Evolutionary conservation across 2,113 vertebrate genomes (phyloP).

Genomic region (Cyprinodon brontotheroides): DNA sequence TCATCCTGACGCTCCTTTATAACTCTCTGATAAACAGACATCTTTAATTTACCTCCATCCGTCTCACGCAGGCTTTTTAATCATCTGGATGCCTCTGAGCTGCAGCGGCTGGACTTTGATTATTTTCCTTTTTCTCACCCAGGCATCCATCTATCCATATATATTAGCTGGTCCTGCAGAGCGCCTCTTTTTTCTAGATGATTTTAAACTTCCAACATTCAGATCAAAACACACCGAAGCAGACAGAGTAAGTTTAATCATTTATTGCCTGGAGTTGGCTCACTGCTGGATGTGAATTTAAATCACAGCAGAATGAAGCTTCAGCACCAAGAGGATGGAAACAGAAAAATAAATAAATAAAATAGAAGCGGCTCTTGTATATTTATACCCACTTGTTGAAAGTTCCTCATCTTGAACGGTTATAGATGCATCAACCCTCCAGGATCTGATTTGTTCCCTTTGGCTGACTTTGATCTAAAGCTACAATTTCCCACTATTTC

Average conservation of each 20-base stretch:
- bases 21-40: neutral
- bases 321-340: too few relatives aligned
- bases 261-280: neutral
- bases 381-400: too few relatives aligned
- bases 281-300: neutral
- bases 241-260: too few relatives aligned
- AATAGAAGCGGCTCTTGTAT: too few relatives aligned
- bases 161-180: neutral
- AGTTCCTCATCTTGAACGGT: too few relatives aligned
- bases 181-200: neutral
- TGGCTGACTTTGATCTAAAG: neutral
- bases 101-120: conserved; percentile 3
- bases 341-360: too few relatives aligned
- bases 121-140: neutral
- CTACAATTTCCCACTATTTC: neutral
- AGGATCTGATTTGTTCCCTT: too few relatives aligned
- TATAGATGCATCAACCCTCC: too few relatives aligned
- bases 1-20: neutral
- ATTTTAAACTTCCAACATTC: neutral
- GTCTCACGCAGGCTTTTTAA: neutral
- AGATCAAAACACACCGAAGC: neutral
- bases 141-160: neutral
- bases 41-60: conserved; percentile 3
- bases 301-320: too few relatives aligned
- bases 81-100: neutral